Evolutionary conservation across 2,113 vertebrate genomes (phyloP).

Genomic region (Oxyruncus cristatus): DNA sequence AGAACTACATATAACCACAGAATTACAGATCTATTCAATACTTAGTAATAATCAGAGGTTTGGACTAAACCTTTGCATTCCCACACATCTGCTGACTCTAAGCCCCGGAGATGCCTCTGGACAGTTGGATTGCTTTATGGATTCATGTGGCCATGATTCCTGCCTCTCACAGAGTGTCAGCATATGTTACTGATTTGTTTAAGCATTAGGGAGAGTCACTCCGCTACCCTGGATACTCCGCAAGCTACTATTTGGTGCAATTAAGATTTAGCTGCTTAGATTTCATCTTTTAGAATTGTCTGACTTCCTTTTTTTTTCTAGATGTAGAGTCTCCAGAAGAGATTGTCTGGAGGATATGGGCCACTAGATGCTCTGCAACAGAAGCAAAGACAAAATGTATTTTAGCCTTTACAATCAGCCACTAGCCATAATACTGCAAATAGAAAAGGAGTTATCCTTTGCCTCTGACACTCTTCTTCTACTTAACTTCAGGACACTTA

Average conservation of each 20-base stretch:
- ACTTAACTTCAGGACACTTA: neutral
- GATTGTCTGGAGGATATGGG: neutral
- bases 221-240: neutral
- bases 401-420: neutral
- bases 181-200: neutral
- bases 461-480: neutral
- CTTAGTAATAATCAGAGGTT: neutral
- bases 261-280: conserved; percentile 14
- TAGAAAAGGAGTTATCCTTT: neutral
- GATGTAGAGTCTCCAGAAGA: conserved; percentile 23
- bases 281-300: conserved; percentile 5
- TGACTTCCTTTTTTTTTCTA: neutral
- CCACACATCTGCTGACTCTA: neutral
- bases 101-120: neutral
- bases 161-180: neutral
- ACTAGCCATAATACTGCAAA: neutral
- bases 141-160: neutral
- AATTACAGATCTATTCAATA: neutral
- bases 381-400: neutral
- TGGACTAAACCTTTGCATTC: neutral
- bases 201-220: neutral
- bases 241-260: neutral
- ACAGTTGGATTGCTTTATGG: neutral
- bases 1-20: neutral
- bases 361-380: neutral